Evolutionary conservation across 2,888 invertebrate genomes (phyloP), one percentile per base, ranked within the genome.

Genomic region (Sinohyriopsis cumingii): DNA sequence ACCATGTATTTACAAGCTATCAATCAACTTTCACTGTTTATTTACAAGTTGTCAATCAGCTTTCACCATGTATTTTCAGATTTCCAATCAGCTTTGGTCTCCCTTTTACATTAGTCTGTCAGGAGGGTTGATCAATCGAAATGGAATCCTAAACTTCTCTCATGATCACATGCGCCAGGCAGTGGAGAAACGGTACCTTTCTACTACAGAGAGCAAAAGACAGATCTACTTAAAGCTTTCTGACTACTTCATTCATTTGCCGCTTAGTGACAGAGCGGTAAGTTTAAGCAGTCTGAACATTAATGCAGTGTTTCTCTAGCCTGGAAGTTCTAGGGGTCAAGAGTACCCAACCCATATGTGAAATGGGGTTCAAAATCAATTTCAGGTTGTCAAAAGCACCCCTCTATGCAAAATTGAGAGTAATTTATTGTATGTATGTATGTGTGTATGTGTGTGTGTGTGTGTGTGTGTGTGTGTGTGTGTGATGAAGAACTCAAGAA

Each of bases 131-230:
- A 80, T 86, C 55, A 86, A 86, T 68, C 73, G 83, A n/a, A 82
- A 86, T 64, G 86, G 86, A 59, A 78, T 86, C 24, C 69, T 84
- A 55, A 86, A 84, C 71, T 86, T 86, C 73, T 86, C 81, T 72
- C 86, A 86, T 63, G 86, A 86, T 75, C 83, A 84, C 68, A 76
- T 86, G 28, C 71, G 86, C 20, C 83, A 84, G 61, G 86, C 86
- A 2, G 84, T 86, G 18, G 83, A 84, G 72, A 76, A 74, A n/a
- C 84, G 82, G 63, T 86, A 84, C 68, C 71, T 86, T 57, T 63
- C 70, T 12, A 78, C 81, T 3, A 55, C 65, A 5, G 80, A 75
- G 22, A 79, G 72, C 15, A 86, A 83, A 68, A 74, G 68, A 59
- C 53, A 59, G 12, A 77, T 73, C 18, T 84, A 83, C 57, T 57